A percentile compares a stretch with the other conserved stretches of the same genome.
Evolutionary conservation across 2,888 invertebrate species (phyloP).

Genomic region (Nipponacmea schrenckii): DNA sequence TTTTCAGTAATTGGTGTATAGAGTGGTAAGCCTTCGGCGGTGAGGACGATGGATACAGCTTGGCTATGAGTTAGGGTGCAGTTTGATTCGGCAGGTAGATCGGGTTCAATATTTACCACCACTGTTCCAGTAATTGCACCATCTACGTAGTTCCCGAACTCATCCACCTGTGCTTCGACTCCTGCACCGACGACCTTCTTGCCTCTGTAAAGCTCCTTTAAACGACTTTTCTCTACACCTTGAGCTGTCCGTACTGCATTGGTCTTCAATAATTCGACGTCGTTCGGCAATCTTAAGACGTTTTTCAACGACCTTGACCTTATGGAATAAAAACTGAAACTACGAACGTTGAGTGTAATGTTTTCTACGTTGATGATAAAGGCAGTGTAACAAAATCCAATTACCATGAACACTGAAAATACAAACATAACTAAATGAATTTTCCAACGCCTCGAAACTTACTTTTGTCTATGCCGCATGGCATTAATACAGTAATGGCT

Average conservation of each 20-base stretch:
- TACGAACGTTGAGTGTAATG: background rate
- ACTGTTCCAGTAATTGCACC: background rate
- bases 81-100: background rate
- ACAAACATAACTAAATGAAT: too few relatives aligned
- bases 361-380: background rate
- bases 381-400: background rate
- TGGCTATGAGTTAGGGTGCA: background rate
- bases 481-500: too few relatives aligned
- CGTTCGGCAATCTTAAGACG: background rate
- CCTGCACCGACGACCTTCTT: conserved; percentile 23
- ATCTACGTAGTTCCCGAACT: background rate
- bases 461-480: too few relatives aligned
- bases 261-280: background rate
- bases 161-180: conserved; percentile 18
- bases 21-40: background rate
- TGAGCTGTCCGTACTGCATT: conserved; percentile 19
- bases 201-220: conserved; percentile 21
- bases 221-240: conserved; percentile 13
- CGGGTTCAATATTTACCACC: background rate
- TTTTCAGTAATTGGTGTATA: background rate
- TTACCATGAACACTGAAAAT: too few relatives aligned
- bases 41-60: background rate
- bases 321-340: background rate
- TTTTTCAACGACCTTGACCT: background rate
- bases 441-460: too few relatives aligned